Percentiles rank a stretch among this genome's conserved stretches.
phyloP scores from a whole-genome alignment of 2,888 invertebrate genomes.

The Spisula subtruncata region DNA sequence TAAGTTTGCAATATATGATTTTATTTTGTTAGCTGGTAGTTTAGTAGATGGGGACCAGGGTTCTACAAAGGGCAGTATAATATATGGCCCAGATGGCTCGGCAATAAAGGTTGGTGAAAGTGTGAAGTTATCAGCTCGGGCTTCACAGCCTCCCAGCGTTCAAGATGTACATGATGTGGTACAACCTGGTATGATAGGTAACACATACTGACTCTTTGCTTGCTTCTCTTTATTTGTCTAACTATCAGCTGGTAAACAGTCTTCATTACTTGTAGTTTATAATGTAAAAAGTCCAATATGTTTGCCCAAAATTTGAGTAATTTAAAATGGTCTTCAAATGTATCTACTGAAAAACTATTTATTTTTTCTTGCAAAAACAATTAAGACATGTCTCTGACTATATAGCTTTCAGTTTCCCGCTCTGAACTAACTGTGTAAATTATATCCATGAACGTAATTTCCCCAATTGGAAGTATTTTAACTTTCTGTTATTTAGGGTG shows the following conservation, averaged over 20 bases:
- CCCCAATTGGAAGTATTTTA: no score
- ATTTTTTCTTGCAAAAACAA: no score
- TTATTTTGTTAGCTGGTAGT: constrained; percentile 66
- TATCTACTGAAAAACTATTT: no score
- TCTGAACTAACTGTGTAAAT: no score
- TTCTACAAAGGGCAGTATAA: constrained; percentile 80
- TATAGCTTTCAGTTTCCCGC: no score
- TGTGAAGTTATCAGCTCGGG: constrained; percentile 71
- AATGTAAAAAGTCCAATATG: no score
- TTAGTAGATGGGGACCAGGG: constrained; percentile 64
- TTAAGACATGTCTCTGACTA: no score
- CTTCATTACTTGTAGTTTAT: not conserved
- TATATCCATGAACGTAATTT: no score
- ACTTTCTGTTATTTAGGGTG: no score
- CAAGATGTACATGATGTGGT: constrained; percentile 68
- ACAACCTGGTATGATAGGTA: constrained; percentile 65
- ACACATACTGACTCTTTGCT: not conserved
- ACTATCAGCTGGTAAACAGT: not conserved
- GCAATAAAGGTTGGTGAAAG: constrained; percentile 83
- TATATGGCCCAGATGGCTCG: constrained; percentile 85
- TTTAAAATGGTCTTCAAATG: no score
- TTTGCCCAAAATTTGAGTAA: no score
- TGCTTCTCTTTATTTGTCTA: constrained; percentile 6
- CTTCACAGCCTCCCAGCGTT: constrained; percentile 45
- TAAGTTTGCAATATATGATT: not conserved